Evolutionary conservation across 2,113 vertebrate genomes (phyloP).

Genomic region (Crocuta crocuta): DNA sequence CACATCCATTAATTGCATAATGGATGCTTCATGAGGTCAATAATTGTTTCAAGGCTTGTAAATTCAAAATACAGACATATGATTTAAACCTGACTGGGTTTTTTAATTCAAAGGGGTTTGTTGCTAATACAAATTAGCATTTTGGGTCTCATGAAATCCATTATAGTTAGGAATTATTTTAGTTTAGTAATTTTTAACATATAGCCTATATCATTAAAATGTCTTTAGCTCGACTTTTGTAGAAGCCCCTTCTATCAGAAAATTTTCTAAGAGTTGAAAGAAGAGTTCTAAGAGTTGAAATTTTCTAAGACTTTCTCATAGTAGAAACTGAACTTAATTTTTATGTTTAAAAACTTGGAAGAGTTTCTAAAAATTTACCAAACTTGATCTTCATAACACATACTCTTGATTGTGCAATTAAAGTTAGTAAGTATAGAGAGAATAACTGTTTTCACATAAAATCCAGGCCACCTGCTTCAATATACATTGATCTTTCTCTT

Average conservation of each 20-base stretch:
- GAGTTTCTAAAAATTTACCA: neutral
- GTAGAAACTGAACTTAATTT: neutral
- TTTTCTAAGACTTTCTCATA: neutral
- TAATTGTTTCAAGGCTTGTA: neutral
- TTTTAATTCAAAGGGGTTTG: slow-evolving; percentile 2
- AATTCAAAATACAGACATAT: slow-evolving; percentile 12
- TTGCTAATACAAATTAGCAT: neutral
- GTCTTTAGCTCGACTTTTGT: neutral
- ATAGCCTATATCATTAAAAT: neutral
- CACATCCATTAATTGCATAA: neutral
- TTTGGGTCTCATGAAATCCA: neutral
- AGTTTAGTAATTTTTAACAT: slow-evolving; percentile 4
- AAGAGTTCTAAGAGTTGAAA: neutral
- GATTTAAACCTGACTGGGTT: neutral
- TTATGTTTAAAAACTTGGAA: slow-evolving; percentile 13
- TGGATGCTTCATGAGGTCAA: neutral
- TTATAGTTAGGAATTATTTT: neutral
- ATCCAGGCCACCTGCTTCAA: neutral
- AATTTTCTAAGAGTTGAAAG: slow-evolving; percentile 13
- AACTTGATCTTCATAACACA: neutral
- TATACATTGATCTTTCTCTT: neutral
- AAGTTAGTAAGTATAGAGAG: neutral
- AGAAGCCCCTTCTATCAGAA: neutral
- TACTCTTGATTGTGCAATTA: neutral
- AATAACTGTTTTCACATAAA: neutral